Evolutionary conservation across 2,797 vertebrate species (phyloP).

Genomic region (Sorex maritimensis): DNA sequence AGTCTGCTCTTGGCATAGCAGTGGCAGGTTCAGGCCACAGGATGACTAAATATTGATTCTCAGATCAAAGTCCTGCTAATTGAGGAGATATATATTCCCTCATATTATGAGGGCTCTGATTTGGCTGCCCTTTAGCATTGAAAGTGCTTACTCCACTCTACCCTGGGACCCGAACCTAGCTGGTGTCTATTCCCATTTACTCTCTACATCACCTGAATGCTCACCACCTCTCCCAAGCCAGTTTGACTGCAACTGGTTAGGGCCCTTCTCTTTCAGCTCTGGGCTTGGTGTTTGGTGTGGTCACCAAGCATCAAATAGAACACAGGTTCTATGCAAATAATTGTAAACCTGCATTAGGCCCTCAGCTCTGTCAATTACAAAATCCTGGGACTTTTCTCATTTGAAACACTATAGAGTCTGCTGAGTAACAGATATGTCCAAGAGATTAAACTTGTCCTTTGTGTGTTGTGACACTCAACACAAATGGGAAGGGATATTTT

Average conservation of each 20-base stretch:
- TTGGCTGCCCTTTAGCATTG: not conserved
- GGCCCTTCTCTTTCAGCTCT: not conserved
- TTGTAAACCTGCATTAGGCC: constrained; percentile 1
- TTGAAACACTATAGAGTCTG: not conserved
- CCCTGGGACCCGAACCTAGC: not conserved
- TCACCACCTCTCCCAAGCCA: no score
- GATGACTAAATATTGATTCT: not conserved
- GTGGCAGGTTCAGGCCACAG: not conserved
- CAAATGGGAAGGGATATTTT: constrained; percentile 12
- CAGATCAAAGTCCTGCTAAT: not conserved
- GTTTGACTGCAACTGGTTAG: not conserved
- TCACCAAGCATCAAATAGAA: constrained; percentile 12
- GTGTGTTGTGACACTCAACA: not conserved
- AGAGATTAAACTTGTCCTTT: constrained; percentile 20
- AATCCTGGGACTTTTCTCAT: not conserved
- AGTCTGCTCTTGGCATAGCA: not conserved
- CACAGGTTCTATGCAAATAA: not conserved
- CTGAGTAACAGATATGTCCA: not conserved
- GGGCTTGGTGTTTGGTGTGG: not conserved
- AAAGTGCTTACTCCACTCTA: not conserved
- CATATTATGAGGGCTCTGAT: not conserved
- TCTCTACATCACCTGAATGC: not conserved
- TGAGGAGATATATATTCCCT: not conserved
- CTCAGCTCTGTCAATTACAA: constrained; percentile 27
- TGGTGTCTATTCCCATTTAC: not conserved